Percentiles rank a stretch among this genome's conserved stretches.
These are phyloP conservation scores for Chascanopsetta lugubris DNA, from an alignment of 2,113 vertebrate genomes.

Conservation along the genomic window DNA sequence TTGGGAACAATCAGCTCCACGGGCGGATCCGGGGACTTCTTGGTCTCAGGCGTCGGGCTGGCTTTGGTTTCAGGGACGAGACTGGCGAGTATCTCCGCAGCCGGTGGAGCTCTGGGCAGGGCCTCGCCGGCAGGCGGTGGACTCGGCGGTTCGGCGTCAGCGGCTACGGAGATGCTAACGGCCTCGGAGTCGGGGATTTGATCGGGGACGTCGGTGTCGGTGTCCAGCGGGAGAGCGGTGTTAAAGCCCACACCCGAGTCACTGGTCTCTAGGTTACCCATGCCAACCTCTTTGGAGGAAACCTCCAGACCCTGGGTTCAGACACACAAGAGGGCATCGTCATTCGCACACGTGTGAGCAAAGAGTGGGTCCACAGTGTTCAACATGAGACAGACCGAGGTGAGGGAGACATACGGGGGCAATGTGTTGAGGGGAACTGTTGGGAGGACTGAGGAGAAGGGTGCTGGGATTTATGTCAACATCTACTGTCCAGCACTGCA, in stretches of 20 bases:
- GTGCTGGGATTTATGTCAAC: background rate
- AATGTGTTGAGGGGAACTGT: background rate
- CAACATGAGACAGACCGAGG: background rate
- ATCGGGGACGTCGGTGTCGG: slow-evolving; percentile 79
- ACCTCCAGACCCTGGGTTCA: slow-evolving; percentile 80
- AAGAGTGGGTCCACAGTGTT: slow-evolving; percentile 7
- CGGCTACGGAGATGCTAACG: slow-evolving; percentile 64
- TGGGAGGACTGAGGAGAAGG: background rate
- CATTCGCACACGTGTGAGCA: slow-evolving; percentile 1
- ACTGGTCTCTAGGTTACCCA: slow-evolving; percentile 81
- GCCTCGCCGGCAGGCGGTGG: slow-evolving; percentile 48
- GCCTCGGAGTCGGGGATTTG: slow-evolving; percentile 72
- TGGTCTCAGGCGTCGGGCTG: slow-evolving; percentile 54
- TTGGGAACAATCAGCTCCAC: slow-evolving; percentile 52
- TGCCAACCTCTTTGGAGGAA: slow-evolving; percentile 79
- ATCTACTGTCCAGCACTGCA: background rate
- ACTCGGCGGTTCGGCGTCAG: slow-evolving; percentile 64
- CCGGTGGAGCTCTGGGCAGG: slow-evolving; percentile 58
- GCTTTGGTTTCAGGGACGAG: slow-evolving; percentile 58
- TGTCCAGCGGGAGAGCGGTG: slow-evolving; percentile 82
- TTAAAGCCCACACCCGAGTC: slow-evolving; percentile 84
- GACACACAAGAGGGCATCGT: slow-evolving; percentile 25
- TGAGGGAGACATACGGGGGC: slow-evolving; percentile 18
- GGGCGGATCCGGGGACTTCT: slow-evolving; percentile 56
- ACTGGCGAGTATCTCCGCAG: slow-evolving; percentile 54